phyloP scores from a whole-genome alignment of 1,140 invertebrate genomes.

The Drosophila teissieri region DNA sequence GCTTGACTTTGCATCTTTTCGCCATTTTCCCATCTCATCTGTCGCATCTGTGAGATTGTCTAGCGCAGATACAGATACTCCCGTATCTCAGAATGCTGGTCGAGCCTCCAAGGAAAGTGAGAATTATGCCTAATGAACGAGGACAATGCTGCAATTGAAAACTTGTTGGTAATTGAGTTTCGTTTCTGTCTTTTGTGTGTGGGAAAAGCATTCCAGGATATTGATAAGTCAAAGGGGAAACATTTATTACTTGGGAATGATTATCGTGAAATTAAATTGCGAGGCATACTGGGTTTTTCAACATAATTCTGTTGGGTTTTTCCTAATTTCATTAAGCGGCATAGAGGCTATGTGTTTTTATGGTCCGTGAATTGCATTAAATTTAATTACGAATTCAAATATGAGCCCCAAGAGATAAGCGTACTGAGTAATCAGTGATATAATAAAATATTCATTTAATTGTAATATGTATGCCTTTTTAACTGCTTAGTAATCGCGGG shows the following conservation, averaged over 20 bases:
- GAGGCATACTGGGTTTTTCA: not conserved
- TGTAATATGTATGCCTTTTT: too few species aligned
- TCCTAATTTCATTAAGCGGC: too few species aligned
- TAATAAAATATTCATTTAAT: too few species aligned
- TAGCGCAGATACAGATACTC: constrained; percentile 58
- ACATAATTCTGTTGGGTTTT: not conserved
- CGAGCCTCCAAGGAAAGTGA: constrained; percentile 31
- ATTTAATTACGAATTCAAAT: not conserved
- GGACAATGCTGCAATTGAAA: constrained; percentile 66
- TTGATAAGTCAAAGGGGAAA: not conserved
- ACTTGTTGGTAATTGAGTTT: constrained; percentile 25
- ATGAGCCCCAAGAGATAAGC: not conserved
- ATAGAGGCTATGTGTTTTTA: too few species aligned
- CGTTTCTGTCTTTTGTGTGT: constrained; percentile 29
- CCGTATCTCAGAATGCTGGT: constrained; percentile 54
- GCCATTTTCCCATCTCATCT: constrained; percentile 38
- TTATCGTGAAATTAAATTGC: not conserved
- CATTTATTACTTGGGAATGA: not conserved
- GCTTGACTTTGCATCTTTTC: constrained; percentile 66
- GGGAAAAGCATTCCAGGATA: constrained; percentile 42
- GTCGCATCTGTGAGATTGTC: constrained; percentile 69
- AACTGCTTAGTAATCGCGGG: not conserved
- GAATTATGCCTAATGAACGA: constrained; percentile 70
- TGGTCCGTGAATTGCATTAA: too few species aligned
- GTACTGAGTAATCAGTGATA: not conserved